Percentiles rank a stretch among this genome's conserved stretches.
Evolutionary conservation across 2,797 vertebrate genomes (phyloP).

Genomic region (Semaprochilodus insignis): DNA sequence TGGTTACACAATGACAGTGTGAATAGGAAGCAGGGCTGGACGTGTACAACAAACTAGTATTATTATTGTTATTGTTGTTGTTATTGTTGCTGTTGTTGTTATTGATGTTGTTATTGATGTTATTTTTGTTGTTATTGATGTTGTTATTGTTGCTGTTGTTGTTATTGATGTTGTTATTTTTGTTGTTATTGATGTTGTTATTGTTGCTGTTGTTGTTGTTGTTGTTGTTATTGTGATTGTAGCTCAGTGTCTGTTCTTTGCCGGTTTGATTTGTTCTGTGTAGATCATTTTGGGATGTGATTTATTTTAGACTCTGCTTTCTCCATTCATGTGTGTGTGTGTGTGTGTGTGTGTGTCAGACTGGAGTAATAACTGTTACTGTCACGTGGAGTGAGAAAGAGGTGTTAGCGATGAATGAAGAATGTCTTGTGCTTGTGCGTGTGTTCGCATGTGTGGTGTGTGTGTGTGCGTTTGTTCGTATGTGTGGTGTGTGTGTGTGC

Average conservation of each 20-base stretch:
- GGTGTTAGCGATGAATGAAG: slow-evolving; percentile 29
- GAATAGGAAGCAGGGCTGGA: not conserved
- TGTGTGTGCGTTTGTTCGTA: too few relatives aligned
- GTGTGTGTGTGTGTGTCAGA: slow-evolving; percentile 4
- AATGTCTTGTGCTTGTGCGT: slow-evolving; percentile 4
- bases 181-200: too few relatives aligned
- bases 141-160: too few relatives aligned
- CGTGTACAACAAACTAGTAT: not conserved
- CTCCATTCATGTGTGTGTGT: not conserved
- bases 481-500: too few relatives aligned
- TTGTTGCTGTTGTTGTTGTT: slow-evolving; percentile 23
- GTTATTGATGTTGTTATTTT: too few relatives aligned
- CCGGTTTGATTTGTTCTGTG: not conserved
- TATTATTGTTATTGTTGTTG: slow-evolving; percentile 47
- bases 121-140: too few relatives aligned
- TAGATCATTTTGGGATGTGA: too few relatives aligned
- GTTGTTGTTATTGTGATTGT: slow-evolving; percentile 22
- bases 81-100: not conserved
- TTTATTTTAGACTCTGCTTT: slow-evolving; percentile 35
- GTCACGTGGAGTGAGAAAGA: slow-evolving; percentile 9
- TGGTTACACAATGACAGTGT: not conserved
- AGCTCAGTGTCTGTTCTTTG: not conserved
- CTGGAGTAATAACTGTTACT: not conserved
- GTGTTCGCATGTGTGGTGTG: too few relatives aligned
- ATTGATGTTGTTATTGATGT: too few relatives aligned